Percentiles rank a stretch among this genome's conserved stretches.
Conservation (phyloP, 2,888 invertebrate genomes). For the Shargacucullia verbasci region DNA sequence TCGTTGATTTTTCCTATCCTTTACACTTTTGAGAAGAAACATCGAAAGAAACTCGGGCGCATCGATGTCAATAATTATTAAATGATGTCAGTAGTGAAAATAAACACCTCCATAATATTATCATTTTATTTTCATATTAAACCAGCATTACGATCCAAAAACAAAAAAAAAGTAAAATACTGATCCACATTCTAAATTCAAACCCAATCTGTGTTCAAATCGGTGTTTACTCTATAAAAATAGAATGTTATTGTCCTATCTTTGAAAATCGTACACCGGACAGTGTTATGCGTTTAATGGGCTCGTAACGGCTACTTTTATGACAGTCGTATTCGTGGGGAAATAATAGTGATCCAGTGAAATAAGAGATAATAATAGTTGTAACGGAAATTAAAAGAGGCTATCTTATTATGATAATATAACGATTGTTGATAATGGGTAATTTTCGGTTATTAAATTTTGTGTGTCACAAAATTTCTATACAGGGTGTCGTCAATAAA, state of each 20-base stretch:
- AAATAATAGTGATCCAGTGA: conserved; percentile 49
- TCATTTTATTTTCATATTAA: too few relatives aligned
- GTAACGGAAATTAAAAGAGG: conserved; percentile 36
- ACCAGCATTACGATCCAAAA: too few relatives aligned
- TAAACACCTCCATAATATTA: too few relatives aligned
- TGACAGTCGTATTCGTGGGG: conserved; percentile 43
- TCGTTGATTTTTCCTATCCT: too few relatives aligned
- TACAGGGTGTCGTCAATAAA: too few relatives aligned
- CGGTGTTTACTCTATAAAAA: conserved; percentile 47
- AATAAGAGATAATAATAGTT: conserved; percentile 34
- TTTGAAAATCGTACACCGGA: conserved; percentile 47
- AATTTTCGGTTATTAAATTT: conserved; percentile 13
- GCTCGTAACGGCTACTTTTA: conserved; percentile 54
- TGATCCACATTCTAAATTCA: conserved; percentile 22
- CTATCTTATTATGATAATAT: conserved; percentile 20
- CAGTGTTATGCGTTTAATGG: conserved; percentile 51
- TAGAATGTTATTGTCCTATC: conserved; percentile 46
- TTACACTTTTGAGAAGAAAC: too few relatives aligned
- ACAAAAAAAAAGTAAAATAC: too few relatives aligned
- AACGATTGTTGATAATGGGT: conserved; percentile 26
- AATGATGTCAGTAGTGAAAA: too few relatives aligned
- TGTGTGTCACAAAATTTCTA: too few relatives aligned
- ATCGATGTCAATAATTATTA: too few relatives aligned
- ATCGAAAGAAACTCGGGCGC: too few relatives aligned
- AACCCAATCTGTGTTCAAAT: conserved; percentile 32